A percentile compares a stretch with the other conserved stretches of the same genome.
Evolutionary conservation across 2,797 vertebrate genomes (phyloP).

Genomic region (Onychomys arenicola): DNA sequence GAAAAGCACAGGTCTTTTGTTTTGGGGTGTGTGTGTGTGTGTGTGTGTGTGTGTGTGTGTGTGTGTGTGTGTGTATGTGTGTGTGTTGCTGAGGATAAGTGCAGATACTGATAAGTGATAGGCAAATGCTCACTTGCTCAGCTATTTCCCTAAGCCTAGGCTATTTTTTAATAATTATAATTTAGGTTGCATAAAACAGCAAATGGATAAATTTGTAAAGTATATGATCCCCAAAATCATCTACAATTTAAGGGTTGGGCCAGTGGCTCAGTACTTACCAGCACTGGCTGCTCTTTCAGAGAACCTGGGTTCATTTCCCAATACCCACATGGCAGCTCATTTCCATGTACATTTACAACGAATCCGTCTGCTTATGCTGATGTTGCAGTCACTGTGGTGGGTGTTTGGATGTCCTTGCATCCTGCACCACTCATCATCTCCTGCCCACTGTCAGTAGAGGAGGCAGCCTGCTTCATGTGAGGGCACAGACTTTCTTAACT

Average conservation of each 20-base stretch:
- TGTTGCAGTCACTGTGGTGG: not conserved
- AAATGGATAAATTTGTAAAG: conserved; percentile 7
- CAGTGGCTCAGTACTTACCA: not conserved
- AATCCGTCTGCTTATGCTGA: not conserved
- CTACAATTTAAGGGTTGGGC: not conserved
- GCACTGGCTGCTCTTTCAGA: not conserved
- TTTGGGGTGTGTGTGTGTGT: not conserved
- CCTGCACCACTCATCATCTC: not conserved
- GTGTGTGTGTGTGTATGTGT: not conserved
- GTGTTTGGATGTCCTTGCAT: not conserved
- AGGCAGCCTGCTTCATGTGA: not conserved
- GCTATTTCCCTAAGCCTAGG: too few relatives aligned
- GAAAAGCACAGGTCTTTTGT: not conserved
- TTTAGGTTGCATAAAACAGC: not conserved
- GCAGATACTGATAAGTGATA: not conserved
- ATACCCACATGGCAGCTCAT: not conserved
- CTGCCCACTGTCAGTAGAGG: not conserved
- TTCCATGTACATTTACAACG: not conserved
- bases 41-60: too few relatives aligned
- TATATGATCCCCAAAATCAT: not conserved
- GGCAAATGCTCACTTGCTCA: not conserved
- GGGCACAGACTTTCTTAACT: not conserved
- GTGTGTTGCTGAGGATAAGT: not conserved
- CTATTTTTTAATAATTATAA: not conserved
- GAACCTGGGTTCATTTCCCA: not conserved